Percentiles rank a stretch among this genome's conserved stretches.
These are phyloP conservation scores for Macropus fuliginosus DNA, from an alignment of 2,797 vertebrate genomes.

Conservation along the genomic window DNA sequence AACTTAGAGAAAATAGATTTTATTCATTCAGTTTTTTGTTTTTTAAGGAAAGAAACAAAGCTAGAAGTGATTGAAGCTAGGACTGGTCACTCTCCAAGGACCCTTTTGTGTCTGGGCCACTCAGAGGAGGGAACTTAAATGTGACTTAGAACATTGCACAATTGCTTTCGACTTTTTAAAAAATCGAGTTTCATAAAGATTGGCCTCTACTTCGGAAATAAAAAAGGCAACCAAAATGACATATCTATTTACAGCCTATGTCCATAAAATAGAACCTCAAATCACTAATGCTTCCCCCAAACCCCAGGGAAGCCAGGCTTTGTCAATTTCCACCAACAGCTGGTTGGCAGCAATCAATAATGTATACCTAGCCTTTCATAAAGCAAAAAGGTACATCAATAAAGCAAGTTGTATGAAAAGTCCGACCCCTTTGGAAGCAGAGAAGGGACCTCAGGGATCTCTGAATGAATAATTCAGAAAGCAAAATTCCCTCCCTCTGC, in stretches of 20 bases:
- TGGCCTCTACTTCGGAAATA: background rate
- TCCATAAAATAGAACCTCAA: background rate
- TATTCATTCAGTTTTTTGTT: background rate
- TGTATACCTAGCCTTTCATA: slow-evolving; percentile 51
- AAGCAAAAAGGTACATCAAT: slow-evolving; percentile 40
- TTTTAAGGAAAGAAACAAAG: background rate
- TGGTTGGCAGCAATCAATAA: slow-evolving; percentile 54
- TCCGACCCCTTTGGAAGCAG: slow-evolving; percentile 50
- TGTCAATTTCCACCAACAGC: slow-evolving; percentile 41
- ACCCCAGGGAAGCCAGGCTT: slow-evolving; percentile 19
- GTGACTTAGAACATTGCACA: background rate
- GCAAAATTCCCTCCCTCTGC: background rate
- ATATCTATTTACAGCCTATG: background rate
- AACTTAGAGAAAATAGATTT: background rate
- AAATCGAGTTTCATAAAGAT: background rate
- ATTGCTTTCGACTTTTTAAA: background rate
- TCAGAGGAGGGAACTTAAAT: background rate
- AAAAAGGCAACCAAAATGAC: background rate
- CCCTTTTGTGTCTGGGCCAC: background rate
- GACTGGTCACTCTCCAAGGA: background rate
- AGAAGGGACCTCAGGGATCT: background rate
- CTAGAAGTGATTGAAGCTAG: background rate
- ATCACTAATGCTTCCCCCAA: background rate
- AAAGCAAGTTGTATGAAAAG: slow-evolving; percentile 51
- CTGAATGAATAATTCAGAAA: slow-evolving; percentile 33